A percentile compares a stretch with the other conserved stretches of the same genome.
These are phyloP conservation scores for Aurelia sp. DNA, from an alignment of 30 jellyfish, hydroid and myxozoan species.

Conservation along the genomic window DNA sequence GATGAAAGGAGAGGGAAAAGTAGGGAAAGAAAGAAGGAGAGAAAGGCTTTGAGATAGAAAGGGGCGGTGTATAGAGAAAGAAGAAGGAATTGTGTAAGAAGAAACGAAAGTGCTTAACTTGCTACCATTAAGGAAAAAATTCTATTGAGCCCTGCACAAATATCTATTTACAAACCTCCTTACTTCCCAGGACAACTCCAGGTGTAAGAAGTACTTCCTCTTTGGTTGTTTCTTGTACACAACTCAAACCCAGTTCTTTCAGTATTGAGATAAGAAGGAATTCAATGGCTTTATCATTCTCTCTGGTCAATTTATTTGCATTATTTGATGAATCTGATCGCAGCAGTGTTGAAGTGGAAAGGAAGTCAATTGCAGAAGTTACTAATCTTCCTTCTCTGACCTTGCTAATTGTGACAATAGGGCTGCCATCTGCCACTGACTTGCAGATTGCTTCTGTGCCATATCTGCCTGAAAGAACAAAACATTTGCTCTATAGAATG, in stretches of 20 bases:
- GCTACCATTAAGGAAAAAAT: no score
- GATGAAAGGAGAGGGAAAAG: no score
- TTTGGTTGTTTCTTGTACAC: background rate
- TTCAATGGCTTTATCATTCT: background rate
- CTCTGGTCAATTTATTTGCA: background rate
- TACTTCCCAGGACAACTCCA: background rate
- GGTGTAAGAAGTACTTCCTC: background rate
- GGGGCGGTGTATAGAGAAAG: no score
- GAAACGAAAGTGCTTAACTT: no score
- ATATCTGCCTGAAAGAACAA: background rate
- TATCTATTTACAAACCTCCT: no score
- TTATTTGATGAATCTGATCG: background rate
- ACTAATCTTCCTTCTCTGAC: background rate
- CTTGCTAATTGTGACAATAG: background rate
- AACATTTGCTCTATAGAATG: no score
- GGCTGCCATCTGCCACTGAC: background rate
- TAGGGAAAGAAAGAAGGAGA: no score
- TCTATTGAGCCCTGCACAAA: no score
- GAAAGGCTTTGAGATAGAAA: no score
- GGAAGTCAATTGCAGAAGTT: background rate
- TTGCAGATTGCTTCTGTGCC: background rate
- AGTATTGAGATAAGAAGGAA: background rate
- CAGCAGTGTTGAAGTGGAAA: background rate
- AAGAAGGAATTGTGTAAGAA: no score
- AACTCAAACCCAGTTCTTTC: background rate